A percentile compares a stretch with the other conserved stretches of the same genome.
These are phyloP conservation scores for Upupa epops DNA, from an alignment of 2,113 vertebrate genomes.

Conservation along the genomic window DNA sequence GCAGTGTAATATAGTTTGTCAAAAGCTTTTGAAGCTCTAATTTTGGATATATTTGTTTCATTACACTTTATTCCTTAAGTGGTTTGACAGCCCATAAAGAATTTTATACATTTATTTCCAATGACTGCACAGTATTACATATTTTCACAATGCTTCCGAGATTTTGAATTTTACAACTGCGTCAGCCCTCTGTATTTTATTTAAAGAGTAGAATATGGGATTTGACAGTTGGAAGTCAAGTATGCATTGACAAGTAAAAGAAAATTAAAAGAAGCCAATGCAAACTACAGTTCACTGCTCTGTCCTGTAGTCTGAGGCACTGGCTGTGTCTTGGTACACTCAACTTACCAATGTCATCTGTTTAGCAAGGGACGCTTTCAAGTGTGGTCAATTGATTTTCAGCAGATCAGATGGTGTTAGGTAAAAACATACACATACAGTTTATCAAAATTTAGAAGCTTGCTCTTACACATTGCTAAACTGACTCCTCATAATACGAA, in stretches of 20 bases:
- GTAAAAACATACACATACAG: background rate
- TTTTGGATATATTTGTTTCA: background rate
- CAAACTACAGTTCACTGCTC: background rate
- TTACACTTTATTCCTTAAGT: conserved; percentile 3
- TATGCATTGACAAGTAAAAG: background rate
- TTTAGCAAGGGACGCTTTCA: conserved; percentile 9
- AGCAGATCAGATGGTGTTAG: background rate
- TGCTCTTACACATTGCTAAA: background rate
- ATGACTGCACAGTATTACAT: background rate
- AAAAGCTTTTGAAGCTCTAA: conserved; percentile 35
- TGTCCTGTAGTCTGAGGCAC: background rate
- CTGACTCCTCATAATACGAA: background rate
- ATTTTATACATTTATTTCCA: background rate
- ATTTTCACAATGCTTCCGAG: background rate
- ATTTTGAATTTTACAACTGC: background rate
- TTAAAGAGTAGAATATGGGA: background rate
- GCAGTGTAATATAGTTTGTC: background rate
- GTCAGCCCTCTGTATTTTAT: background rate
- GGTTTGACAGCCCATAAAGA: background rate
- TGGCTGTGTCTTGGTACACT: background rate
- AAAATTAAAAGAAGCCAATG: background rate
- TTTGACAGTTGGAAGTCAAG: background rate
- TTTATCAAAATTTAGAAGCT: background rate
- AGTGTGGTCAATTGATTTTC: background rate
- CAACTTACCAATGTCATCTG: background rate